Percentiles rank a stretch among this genome's conserved stretches.
Evolutionary conservation across 2,888 invertebrate genomes (phyloP).

Genomic region (Crossocerus cetratus): DNA sequence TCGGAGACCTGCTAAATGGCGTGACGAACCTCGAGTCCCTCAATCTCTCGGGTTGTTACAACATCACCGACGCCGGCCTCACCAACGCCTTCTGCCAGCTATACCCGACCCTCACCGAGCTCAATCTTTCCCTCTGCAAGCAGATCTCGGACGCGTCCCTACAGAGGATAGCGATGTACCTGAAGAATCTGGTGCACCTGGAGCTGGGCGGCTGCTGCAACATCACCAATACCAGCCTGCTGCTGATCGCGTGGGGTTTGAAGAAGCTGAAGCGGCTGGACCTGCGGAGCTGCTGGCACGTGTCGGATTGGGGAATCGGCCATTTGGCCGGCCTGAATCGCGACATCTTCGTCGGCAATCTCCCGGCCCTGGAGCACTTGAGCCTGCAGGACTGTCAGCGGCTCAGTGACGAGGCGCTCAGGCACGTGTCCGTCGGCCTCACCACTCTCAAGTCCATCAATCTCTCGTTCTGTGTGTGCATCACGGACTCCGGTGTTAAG

Average conservation of each 20-base stretch:
- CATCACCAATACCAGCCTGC: constrained; percentile 91
- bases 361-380: constrained; percentile 86
- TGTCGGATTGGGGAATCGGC: constrained; percentile 93
- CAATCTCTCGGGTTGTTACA: constrained; percentile 95
- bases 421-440: constrained; percentile 90
- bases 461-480: constrained; percentile 94
- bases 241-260: constrained; percentile 92
- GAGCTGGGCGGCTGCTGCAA: constrained; percentile 95
- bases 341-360: constrained; percentile 83
- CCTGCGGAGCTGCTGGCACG: constrained; percentile 94
- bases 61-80: constrained; percentile 91
- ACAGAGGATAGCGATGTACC: constrained; percentile 88
- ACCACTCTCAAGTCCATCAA: constrained; percentile 89
- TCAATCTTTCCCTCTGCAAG: constrained; percentile 95
- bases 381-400: constrained; percentile 97
- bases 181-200: constrained; percentile 90
- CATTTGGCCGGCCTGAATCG: constrained; percentile 88
- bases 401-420: constrained; percentile 92
- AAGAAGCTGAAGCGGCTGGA: constrained; percentile 90
- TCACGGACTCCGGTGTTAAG: constrained; percentile 95
- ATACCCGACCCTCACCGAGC: constrained; percentile 85
- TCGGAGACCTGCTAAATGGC: constrained; percentile 91
- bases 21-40: constrained; percentile 92
- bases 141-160: constrained; percentile 95
- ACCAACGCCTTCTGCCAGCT: constrained; percentile 89